Base-by-base conservation (phyloP, 2,888 invertebrate genomes). In the Antitype chi region DNA sequence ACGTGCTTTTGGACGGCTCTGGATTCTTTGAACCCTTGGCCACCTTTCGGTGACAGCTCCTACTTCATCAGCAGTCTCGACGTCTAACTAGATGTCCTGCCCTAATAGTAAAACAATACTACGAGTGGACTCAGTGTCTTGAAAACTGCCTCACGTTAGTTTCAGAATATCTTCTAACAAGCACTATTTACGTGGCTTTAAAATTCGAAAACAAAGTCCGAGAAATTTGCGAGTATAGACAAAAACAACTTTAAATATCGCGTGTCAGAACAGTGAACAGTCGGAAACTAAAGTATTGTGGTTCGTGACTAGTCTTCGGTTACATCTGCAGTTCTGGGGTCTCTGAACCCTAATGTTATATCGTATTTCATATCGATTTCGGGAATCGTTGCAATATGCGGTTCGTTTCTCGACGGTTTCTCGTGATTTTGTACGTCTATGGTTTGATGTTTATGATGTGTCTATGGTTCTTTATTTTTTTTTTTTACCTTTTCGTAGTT, bases 311-410 rank as follows among this genome's bases (percentile, higher is more conserved):
- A 68, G 86, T 86, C 81, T 89, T 80, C 77, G 77, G 85, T 90
- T 89, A 87, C 84, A 84, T 87, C 87, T 85, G 88, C 87, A 84
- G 85, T 75, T 74, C 71, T 80, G 85, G 74, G 91, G 90, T 91
- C 90, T 86, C 73, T 86, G 91, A 91, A 89, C 91, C 85, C 84
- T 78, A 74, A 78, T 55, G 72, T 85, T 85, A 85, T 81, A 85
- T 81, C 73, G 78, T 84, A 78, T 81, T 84, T 76, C 76, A 75
- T 81, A 84, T 84, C 81, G 89, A 87, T 88, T 86, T 84, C 64
- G 63, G 71, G 52, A 82, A 78, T 77, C 66, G 67, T 70, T 84
- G 81, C 81, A 79, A 76, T 78, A 67, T 68, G 68, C 64, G 49
- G 60, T 80, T 64, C 28, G 49, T 38, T 64, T 70, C 62, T 67